Conservation (phyloP, 2,113 vertebrate genomes). For the Brachypodius melanocephalos region DNA sequence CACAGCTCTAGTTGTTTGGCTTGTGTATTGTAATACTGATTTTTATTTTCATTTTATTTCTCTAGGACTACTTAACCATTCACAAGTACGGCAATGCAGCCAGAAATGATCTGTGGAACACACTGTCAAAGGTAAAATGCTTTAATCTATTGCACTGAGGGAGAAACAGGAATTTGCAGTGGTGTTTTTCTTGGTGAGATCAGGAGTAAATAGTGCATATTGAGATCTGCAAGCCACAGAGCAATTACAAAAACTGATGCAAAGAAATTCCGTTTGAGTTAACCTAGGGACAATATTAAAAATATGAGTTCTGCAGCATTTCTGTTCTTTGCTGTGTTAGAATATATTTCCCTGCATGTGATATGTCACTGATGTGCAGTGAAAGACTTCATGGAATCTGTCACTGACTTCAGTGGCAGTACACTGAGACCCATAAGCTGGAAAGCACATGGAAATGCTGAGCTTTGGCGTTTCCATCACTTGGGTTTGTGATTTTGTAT, state of each 20-base stretch:
- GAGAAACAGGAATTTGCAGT: neutral
- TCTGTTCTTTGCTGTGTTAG: neutral
- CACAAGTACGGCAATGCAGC: conserved; percentile 94
- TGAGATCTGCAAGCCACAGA: neutral
- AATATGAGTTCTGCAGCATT: neutral
- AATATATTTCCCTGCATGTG: neutral
- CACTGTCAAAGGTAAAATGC: conserved; percentile 85
- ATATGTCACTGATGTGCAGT: neutral
- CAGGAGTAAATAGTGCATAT: neutral
- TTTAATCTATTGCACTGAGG: neutral
- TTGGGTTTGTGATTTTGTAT: neutral
- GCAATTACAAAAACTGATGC: neutral
- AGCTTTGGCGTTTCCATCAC: neutral
- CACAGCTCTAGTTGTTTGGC: conserved; percentile 26
- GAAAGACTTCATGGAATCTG: neutral
- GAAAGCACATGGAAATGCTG: neutral
- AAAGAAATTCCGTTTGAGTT: neutral
- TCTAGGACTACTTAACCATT: conserved; percentile 90
- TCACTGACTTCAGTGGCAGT: neutral
- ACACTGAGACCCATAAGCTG: neutral
- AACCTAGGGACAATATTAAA: neutral
- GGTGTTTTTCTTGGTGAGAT: neutral
- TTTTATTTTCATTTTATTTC: conserved; percentile 62
- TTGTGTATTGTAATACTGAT: conserved; percentile 52
- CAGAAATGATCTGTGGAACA: conserved; percentile 92